Base-by-base conservation (phyloP, 2,797 vertebrate genomes). In the Sebastes alutus region DNA sequence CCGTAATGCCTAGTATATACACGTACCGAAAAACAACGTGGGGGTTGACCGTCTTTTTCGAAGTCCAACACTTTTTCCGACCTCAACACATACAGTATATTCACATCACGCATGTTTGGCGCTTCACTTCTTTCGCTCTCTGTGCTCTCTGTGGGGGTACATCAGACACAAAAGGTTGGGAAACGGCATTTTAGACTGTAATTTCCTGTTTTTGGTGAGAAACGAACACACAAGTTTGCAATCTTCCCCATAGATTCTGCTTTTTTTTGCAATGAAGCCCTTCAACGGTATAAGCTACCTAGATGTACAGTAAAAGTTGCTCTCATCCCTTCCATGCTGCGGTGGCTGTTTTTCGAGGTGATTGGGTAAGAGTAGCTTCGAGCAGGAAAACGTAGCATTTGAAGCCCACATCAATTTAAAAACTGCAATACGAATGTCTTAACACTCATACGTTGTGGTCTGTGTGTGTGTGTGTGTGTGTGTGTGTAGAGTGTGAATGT, bases 361-460 rank as follows among this genome's bases (percentile, higher is more conserved):
- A 89, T 72, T 68, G 73, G 83, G 46, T 46, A 14, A 72, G 77
- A 86, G 64, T n/a, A 20, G 75, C 75, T 79, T 54, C 12, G 16
- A 75, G 64, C 70, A 72, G 78, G 87, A 81, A 92, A 91, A 89
- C 72, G 84, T 81, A 65, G 78, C 86, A 63, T 85, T 89, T 78
- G 61, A 62, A 66, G 66, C 72, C 74, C 78, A 71, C 82, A 89
- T 91, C 93, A 88, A 83, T 94, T 93, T 83, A 67, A 84, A 90
- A 89, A 81, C 65, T 79, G 80, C 75, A 76, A 38, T 66, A 16
- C 18, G n/a, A 83, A 82, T 75, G 84, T 87, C 78, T 90, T 73
- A 80, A 77, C 80, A 54, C 49, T 77, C 38, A 14, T 49, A 27
- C 13, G 3, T 38, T 66, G 4, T 18, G 8, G 20, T 42, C 60